Evolutionary conservation across 2,113 vertebrate genomes (phyloP), one percentile per base, ranked within the genome.

Genomic region (Oncorhynchus gorbuscha): DNA sequence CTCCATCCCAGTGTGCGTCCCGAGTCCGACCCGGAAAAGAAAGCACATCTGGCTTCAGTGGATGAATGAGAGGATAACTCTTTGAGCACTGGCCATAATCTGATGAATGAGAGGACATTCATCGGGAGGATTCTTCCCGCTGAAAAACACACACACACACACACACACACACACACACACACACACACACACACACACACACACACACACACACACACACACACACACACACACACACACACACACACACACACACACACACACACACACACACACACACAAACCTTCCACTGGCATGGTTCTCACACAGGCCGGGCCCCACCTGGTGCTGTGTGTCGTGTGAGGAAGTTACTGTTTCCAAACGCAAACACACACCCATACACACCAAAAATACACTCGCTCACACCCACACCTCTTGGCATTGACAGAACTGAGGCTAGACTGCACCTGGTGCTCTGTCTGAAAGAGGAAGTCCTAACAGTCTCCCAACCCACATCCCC

Each of bases 391-490:
- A 45, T 3, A 78, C 66, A 64, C 76, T 66, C 55, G 64, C 16
- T 8, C 81, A 55, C 48, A 74, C 66, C 68, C 73, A 76, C 5
- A 74, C 2, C 35, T 69, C 61, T 24, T 73, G 22, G 35, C 66
- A 65, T 49, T 71, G 62, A 79, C 72, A 77, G n/a, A 73, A 22
- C 68, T 20, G 28, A 58, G 69, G 65, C 76, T 77, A 73, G 35
- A 73, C 62, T 83, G 79, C 82, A 86, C 74, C 74, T 72, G 59
- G 66, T 48, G 76, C 58, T 83, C 68, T 64, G 24, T 74, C 71
- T 80, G 78, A 80, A 74, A 59, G 77, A 75, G 77, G 69, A 83
- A 79, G 74, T 75, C 26, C 70, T 61, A 77, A 51, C 79, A 45
- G 77, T 55, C 39, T 82, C 73, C 22, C 68, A 9, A 69, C 61